A percentile compares a stretch with the other conserved stretches of the same genome.
These are phyloP conservation scores for Gila robusta DNA, from an alignment of 2,797 vertebrate genomes.

Conservation along the genomic window DNA sequence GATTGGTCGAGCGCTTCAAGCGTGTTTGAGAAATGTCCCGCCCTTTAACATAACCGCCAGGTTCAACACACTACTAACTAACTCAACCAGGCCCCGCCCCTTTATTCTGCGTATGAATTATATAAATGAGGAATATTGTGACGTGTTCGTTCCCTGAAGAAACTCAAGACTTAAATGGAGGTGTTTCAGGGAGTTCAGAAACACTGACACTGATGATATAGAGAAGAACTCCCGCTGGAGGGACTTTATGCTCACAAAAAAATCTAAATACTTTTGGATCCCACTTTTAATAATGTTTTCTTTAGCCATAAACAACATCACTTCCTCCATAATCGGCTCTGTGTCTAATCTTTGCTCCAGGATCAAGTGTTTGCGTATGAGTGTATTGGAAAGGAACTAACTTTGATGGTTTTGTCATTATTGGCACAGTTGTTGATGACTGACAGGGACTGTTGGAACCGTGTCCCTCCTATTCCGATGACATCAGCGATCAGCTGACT, in stretches of 20 bases:
- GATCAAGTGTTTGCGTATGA: not conserved
- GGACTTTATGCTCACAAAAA: not conserved
- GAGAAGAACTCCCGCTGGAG: too few relatives aligned
- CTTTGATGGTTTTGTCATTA: slow-evolving; percentile 95
- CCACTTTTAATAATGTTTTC: not conserved
- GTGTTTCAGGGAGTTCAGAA: too few relatives aligned
- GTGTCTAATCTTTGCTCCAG: not conserved
- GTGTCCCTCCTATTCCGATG: slow-evolving; percentile 95
- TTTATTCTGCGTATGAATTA: too few relatives aligned
- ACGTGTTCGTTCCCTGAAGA: too few relatives aligned
- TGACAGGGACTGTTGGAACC: slow-evolving; percentile 97
- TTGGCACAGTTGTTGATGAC: slow-evolving; percentile 99
- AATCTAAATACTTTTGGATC: not conserved
- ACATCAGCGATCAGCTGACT: slow-evolving; percentile 98
- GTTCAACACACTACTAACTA: too few relatives aligned
- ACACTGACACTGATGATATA: too few relatives aligned
- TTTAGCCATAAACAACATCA: not conserved
- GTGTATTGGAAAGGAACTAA: slow-evolving; percentile 65
- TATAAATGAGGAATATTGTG: too few relatives aligned
- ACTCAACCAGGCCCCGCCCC: too few relatives aligned
- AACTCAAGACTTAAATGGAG: too few relatives aligned
- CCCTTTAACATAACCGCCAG: too few relatives aligned
- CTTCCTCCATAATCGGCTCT: not conserved
- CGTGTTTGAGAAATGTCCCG: too few relatives aligned
- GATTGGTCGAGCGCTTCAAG: too few relatives aligned